Conservation (phyloP, 2,113 vertebrate genomes). For the Leptobrachium leishanense region DNA sequence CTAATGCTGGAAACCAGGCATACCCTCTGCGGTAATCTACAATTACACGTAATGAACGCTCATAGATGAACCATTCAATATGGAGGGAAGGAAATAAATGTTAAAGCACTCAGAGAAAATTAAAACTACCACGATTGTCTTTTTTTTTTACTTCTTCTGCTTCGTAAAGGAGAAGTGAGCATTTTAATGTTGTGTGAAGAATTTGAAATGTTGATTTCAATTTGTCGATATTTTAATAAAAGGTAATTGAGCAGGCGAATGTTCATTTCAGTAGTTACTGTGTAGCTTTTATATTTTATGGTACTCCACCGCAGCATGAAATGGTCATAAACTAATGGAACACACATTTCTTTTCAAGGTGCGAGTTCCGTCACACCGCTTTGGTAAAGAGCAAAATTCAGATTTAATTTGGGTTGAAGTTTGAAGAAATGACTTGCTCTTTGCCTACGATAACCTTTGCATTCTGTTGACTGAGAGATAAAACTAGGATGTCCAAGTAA, state of each 20-base stretch:
- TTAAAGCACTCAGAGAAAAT: constrained; percentile 10
- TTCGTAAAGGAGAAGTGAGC: constrained; percentile 24
- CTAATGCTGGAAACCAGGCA: constrained; percentile 19
- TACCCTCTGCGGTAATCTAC: constrained; percentile 39
- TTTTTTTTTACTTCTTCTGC: constrained; percentile 26
- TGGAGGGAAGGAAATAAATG: constrained; percentile 23
- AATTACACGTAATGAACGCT: constrained; percentile 43
- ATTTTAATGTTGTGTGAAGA: constrained; percentile 40
- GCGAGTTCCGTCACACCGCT: constrained; percentile 1
- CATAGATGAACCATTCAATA: constrained; percentile 27
- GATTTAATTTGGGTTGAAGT: too few relatives aligned
- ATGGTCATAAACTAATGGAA: constrained; percentile 27
- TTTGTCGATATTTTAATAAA: constrained; percentile 6
- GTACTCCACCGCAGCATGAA: constrained; percentile 14
- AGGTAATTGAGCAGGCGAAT: constrained; percentile 23
- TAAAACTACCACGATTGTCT: constrained; percentile 2
- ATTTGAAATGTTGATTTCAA: constrained; percentile 37
- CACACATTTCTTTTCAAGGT: constrained; percentile 4
- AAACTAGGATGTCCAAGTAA: too few relatives aligned
- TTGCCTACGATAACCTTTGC: too few relatives aligned
- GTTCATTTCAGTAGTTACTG: constrained; percentile 21
- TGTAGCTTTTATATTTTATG: constrained; percentile 40
- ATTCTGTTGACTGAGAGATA: too few relatives aligned
- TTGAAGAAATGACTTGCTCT: too few relatives aligned
- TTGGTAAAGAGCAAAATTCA: constrained; percentile 12